Evolutionary conservation across 2,888 invertebrate species (phyloP), one percentile per base, ranked within the genome.

Genomic region (Tortricodes alternella): DNA sequence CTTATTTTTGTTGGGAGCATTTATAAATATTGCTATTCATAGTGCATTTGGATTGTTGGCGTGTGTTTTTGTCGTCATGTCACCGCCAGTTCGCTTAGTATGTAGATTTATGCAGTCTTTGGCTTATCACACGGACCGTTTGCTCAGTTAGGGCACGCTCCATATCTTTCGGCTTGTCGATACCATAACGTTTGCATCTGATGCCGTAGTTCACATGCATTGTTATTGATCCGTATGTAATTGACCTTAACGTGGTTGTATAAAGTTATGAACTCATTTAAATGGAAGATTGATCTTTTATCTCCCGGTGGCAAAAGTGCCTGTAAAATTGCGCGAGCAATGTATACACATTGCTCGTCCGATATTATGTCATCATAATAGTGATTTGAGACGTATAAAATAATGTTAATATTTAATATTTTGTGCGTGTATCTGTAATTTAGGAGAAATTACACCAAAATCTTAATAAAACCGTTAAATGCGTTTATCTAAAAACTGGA

Each of bases 71-170:
- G 76, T 77, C 70, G 60, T 70, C 60, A 69, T 76, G 78, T 78
- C 78, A 74, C 60, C 62, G 59, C 29, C 83, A 82, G 71, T 63
- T 64, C 71, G 66, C 71, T 75, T 76, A 68, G 62, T 81, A 88
- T 85, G 85, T 75, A 84, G 80, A 88, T 83, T 80, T 79, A 83
- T 84, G 82, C 81, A 78, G 78, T 78, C 80, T 82, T 75, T 74
- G 72, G 82, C 80, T 83, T 85, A 87, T 87, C 81, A 76, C 74
- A 75, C 74, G 79, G 76, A 76, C 68, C 73, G 82, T 83, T 85
- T 83, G 78, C 73, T 71, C 80, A 84, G 82, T 79, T 76, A 70
- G 67, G 70, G 64, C 67, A 76, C 73, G 77, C 71, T 76, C 74
- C 80, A 80, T 85, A 84, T 84, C 82, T 79, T 73, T 66, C 65